A percentile compares a stretch with the other conserved stretches of the same genome.
Evolutionary conservation across 2,888 invertebrate genomes (phyloP).

Genomic region (Portevinia maculata): DNA sequence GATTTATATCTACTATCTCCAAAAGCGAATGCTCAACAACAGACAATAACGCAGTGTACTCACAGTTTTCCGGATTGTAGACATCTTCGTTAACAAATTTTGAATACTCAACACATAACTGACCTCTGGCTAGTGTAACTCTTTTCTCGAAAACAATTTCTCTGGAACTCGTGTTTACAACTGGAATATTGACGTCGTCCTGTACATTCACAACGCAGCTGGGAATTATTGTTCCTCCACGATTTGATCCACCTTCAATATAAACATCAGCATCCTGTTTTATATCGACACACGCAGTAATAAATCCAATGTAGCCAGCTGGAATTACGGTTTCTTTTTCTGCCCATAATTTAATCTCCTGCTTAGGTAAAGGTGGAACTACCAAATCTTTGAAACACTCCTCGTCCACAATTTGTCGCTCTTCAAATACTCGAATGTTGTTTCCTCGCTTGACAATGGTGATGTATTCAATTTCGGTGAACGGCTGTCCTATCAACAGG

Average conservation of each 20-base stretch:
- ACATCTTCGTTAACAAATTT: too few relatives aligned
- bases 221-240: constrained; percentile 41
- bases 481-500: constrained; percentile 53
- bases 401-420: constrained; percentile 42
- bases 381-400: constrained; percentile 46
- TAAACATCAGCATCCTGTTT: constrained; percentile 15
- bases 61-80: constrained; percentile 38
- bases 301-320: constrained; percentile 57
- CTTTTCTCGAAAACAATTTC: too few relatives aligned
- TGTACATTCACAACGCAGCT: constrained; percentile 38
- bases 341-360: constrained; percentile 50
- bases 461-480: constrained; percentile 58
- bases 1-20: constrained; percentile 13
- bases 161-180: constrained; percentile 39
- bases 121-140: too few relatives aligned
- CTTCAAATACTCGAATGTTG: constrained; percentile 50
- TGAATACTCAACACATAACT: too few relatives aligned
- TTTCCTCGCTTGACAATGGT: constrained; percentile 56
- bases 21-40: constrained; percentile 7
- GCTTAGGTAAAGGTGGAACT: constrained; percentile 41
- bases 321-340: constrained; percentile 57
- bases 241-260: constrained; percentile 40
- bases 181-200: constrained; percentile 36
- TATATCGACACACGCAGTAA: constrained; percentile 24
- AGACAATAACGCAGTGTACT: constrained; percentile 5